Evolutionary conservation across 1,140 invertebrate species (phyloP).

Genomic region (Drosophila athabasca): DNA sequence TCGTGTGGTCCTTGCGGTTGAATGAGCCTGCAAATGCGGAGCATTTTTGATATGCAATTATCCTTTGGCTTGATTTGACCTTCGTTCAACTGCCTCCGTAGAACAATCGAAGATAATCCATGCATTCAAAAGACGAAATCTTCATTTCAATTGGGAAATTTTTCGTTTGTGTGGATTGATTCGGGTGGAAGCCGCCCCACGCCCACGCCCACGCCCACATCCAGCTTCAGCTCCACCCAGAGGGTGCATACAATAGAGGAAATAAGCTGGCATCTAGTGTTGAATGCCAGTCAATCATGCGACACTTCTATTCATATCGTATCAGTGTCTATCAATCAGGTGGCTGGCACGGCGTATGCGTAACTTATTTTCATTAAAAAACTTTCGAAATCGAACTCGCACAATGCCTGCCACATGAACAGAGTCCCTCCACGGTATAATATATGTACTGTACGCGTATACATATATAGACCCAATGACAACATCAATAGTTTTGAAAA

Average conservation of each 20-base stretch:
- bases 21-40: too few relatives aligned
- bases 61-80: too few relatives aligned
- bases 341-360: conserved; percentile 49
- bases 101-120: background rate
- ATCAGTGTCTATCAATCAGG: conserved; percentile 57
- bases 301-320: conserved; percentile 31
- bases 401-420: conserved; percentile 66
- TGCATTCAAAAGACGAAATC: background rate
- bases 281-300: conserved; percentile 74
- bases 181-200: conserved; percentile 1
- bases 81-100: too few relatives aligned
- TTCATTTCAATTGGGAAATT: conserved; percentile 4
- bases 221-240: too few relatives aligned
- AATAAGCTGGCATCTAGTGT: conserved; percentile 32
- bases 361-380: conserved; percentile 65
- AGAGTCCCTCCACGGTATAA: conserved; percentile 4
- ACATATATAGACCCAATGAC: conserved; percentile 61
- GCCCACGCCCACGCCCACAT: background rate
- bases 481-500: conserved; percentile 80
- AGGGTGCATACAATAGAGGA: background rate
- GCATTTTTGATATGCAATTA: too few relatives aligned
- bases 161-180: conserved; percentile 17
- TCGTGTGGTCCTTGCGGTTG: too few relatives aligned
- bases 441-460: conserved; percentile 7
- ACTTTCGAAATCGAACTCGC: conserved; percentile 70